A percentile compares a stretch with the other conserved stretches of the same genome.
Evolutionary conservation across 2,113 vertebrate species (phyloP).

Genomic region (Cottus gobio): DNA sequence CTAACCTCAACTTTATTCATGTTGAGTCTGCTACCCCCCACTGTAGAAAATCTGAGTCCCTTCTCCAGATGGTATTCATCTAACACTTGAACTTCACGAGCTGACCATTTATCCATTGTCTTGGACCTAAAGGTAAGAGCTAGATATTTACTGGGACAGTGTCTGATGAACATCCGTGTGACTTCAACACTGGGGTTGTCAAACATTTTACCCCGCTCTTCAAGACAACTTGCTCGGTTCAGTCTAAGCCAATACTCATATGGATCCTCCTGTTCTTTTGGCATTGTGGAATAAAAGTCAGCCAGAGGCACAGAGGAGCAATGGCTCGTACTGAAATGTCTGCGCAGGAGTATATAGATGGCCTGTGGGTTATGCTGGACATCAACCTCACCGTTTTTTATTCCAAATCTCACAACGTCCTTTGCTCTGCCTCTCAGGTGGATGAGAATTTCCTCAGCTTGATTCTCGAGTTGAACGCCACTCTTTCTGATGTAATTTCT

Average conservation of each 20-base stretch:
- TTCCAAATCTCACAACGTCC: slow-evolving; percentile 1
- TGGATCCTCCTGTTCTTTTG: slow-evolving; percentile 4
- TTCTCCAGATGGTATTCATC: slow-evolving; percentile 21
- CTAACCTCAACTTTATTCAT: not conserved
- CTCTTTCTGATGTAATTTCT: not conserved
- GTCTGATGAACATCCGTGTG: slow-evolving; percentile 18
- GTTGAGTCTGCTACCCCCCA: not conserved
- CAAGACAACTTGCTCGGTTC: slow-evolving; percentile 18
- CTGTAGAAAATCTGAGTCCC: not conserved
- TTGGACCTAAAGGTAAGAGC: slow-evolving; percentile 25
- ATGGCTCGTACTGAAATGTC: slow-evolving; percentile 15
- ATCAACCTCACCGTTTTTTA: slow-evolving; percentile 9
- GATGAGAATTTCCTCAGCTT: slow-evolving; percentile 14
- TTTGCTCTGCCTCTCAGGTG: slow-evolving; percentile 35
- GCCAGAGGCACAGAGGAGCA: slow-evolving; percentile 5
- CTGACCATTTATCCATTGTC: slow-evolving; percentile 18
- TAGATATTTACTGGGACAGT: slow-evolving; percentile 8
- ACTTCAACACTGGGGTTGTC: slow-evolving; percentile 9
- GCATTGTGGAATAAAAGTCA: slow-evolving; percentile 18
- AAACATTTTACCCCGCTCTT: not conserved
- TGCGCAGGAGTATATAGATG: slow-evolving; percentile 14
- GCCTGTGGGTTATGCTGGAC: slow-evolving; percentile 1
- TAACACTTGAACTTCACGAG: not conserved
- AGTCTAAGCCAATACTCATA: slow-evolving; percentile 25
- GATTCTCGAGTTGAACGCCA: not conserved